Conservation (phyloP, 2,797 vertebrate species). For the Graptemys geographica region DNA sequence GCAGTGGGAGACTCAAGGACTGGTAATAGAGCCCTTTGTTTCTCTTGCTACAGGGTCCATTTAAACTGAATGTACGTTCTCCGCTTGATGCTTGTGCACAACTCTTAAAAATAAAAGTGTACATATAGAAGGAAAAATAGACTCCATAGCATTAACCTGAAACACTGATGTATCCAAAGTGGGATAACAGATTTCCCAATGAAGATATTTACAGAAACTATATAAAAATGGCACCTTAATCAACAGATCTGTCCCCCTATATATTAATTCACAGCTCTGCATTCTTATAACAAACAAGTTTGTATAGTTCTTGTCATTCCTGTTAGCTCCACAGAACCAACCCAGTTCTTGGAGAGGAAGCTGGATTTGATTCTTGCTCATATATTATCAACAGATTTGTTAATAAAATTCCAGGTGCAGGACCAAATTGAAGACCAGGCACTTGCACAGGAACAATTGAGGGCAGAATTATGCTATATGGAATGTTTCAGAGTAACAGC, state of each 20-base stretch:
- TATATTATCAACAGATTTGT: neutral
- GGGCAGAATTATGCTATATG: neutral
- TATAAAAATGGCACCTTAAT: neutral
- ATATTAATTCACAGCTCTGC: neutral
- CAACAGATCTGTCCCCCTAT: rapidly evolving
- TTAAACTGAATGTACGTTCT: neutral
- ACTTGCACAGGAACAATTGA: neutral
- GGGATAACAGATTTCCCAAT: neutral
- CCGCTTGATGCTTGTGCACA: neutral
- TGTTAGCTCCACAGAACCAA: neutral
- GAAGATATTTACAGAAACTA: neutral
- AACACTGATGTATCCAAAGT: neutral
- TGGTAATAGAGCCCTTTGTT: neutral
- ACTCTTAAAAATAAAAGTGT: neutral
- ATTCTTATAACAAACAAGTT: neutral
- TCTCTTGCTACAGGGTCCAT: neutral
- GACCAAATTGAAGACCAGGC: neutral
- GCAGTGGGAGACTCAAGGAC: rapidly evolving
- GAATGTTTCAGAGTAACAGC: too few species aligned
- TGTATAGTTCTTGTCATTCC: neutral
- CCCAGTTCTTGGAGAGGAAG: neutral
- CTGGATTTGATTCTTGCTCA: neutral
- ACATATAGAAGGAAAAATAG: conserved; percentile 7
- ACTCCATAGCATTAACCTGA: neutral
- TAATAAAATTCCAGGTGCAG: neutral